Conservation (phyloP, 2,888 invertebrate species). For the Diadegma fenestrale region DNA sequence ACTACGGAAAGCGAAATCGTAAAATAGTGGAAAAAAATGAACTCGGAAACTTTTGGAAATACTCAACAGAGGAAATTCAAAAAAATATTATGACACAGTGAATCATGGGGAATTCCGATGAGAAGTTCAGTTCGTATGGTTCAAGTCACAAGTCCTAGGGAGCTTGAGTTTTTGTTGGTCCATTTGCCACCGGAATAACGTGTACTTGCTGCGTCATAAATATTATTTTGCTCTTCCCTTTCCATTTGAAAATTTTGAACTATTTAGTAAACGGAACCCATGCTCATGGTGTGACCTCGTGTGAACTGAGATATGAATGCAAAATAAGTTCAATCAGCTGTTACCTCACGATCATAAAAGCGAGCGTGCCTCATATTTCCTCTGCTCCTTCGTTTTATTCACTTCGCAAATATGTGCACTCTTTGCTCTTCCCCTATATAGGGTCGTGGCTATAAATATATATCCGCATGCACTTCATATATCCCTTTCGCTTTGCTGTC, state of each 20-base stretch:
- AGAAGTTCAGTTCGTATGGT: neutral
- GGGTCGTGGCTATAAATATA: neutral
- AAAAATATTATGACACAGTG: neutral
- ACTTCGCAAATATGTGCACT: constrained; percentile 62
- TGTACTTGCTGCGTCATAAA: neutral
- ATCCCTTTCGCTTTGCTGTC: constrained; percentile 65
- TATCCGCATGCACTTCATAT: constrained; percentile 32
- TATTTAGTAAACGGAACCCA: neutral
- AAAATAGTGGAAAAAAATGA: constrained; percentile 14
- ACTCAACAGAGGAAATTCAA: neutral
- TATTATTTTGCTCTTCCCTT: neutral
- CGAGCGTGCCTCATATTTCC: constrained; percentile 39
- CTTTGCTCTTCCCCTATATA: constrained; percentile 38
- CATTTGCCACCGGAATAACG: neutral
- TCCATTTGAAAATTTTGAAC: neutral
- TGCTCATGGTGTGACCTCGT: neutral
- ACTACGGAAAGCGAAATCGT: constrained; percentile 1
- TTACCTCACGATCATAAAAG: constrained; percentile 27
- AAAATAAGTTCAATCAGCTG: constrained; percentile 43
- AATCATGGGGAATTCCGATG: neutral
- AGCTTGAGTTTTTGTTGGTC: neutral
- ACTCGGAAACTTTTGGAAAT: neutral
- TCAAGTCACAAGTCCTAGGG: neutral
- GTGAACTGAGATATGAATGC: constrained; percentile 32
- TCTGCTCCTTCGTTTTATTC: constrained; percentile 45